Evolutionary conservation across 2,113 vertebrate genomes (phyloP).

Genomic region (Colistium nudipinnis): DNA sequence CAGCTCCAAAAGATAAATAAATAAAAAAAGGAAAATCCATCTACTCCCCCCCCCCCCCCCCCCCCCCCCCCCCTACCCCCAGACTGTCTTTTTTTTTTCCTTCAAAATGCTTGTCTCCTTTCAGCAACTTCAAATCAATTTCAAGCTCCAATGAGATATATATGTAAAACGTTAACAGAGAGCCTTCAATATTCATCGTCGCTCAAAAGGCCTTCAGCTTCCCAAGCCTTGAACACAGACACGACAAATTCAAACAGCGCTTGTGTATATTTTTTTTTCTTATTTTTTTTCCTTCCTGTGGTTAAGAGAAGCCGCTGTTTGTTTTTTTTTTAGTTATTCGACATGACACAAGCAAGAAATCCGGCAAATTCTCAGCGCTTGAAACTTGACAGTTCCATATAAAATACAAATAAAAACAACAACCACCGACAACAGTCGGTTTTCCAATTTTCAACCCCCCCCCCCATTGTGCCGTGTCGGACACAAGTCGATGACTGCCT

Average conservation of each 20-base stretch:
- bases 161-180: constrained; percentile 73
- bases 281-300: constrained; percentile 38
- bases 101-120: constrained; percentile 70
- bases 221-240: constrained; percentile 52
- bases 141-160: constrained; percentile 81
- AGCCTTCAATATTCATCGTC: constrained; percentile 76
- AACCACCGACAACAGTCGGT: constrained; percentile 26
- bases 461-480: constrained; percentile 48
- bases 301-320: constrained; percentile 37
- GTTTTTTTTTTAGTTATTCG: constrained; percentile 45
- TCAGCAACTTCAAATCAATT: constrained; percentile 81
- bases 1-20: constrained; percentile 38
- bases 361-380: constrained; percentile 37
- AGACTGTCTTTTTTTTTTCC: constrained; percentile 59
- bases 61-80: too few species aligned
- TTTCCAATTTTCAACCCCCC: constrained; percentile 49
- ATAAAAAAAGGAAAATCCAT: constrained; percentile 32
- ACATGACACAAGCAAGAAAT: constrained; percentile 61
- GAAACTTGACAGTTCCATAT: constrained; percentile 57
- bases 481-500: constrained; percentile 51
- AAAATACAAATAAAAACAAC: constrained; percentile 50
- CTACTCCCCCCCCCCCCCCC: constrained; percentile 29
- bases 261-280: constrained; percentile 45
- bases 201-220: constrained; percentile 65
- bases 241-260: constrained; percentile 53